phyloP scores from a whole-genome alignment of 2,888 invertebrate genomes.

The Rhamphomyia laevipes region DNA sequence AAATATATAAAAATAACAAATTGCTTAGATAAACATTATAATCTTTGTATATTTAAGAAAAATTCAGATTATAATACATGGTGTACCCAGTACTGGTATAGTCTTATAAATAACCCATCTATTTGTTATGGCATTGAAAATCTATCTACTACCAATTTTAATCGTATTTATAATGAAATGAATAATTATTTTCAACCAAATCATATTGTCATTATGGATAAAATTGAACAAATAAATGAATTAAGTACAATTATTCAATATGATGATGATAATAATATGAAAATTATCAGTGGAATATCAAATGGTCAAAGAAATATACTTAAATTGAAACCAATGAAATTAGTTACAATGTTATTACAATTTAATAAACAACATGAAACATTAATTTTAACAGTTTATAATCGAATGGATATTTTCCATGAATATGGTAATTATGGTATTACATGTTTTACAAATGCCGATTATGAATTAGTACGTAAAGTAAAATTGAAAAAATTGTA shows the following conservation, averaged over 20 bases:
- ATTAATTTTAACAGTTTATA: conserved; percentile 43
- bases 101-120: conserved; percentile 22
- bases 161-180: too few species aligned
- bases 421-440: conserved; percentile 40
- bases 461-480: conserved; percentile 39
- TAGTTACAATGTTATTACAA: conserved; percentile 11
- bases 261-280: not conserved
- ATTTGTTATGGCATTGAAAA: conserved; percentile 26
- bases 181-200: not conserved
- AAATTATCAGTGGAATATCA: not conserved
- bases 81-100: conserved; percentile 23
- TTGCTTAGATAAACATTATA: conserved; percentile 18
- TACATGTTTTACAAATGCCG: conserved; percentile 49
- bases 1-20: conserved; percentile 17
- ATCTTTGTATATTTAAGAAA: conserved; percentile 24
- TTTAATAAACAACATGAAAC: conserved; percentile 19
- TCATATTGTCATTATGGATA: not conserved
- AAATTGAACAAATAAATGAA: conserved; percentile 13
- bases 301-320: too few species aligned
- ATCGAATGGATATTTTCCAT: conserved; percentile 43
- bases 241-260: conserved; percentile 14
- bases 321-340: not conserved
- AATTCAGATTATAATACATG: conserved; percentile 18
- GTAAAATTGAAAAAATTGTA: conserved; percentile 37
- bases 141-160: conserved; percentile 3